Evolutionary conservation across 2,888 invertebrate genomes (phyloP).

Genomic region (Ametastegia equiseti): DNA sequence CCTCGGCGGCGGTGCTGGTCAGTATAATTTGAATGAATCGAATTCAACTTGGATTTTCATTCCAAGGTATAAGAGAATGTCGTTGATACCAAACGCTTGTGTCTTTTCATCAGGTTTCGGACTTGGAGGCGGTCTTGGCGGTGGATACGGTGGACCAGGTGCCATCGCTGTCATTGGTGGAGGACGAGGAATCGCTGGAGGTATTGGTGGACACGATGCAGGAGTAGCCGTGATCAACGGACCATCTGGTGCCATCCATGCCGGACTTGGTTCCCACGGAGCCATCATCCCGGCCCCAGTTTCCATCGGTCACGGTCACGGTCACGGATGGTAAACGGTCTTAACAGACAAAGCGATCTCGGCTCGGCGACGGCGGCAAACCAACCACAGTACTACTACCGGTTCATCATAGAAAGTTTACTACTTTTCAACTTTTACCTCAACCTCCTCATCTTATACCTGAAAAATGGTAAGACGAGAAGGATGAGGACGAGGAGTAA

Average conservation of each 20-base stretch:
- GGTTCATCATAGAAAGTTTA: conserved; percentile 70
- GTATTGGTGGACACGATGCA: conserved; percentile 74
- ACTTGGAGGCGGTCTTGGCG: conserved; percentile 60
- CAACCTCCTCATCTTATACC: conserved; percentile 69
- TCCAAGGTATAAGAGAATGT: too few species aligned
- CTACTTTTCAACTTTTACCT: conserved; percentile 67
- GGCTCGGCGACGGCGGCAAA: conserved; percentile 76
- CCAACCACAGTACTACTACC: conserved; percentile 73
- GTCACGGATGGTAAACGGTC: conserved; percentile 72
- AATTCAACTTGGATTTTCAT: too few species aligned
- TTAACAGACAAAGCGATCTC: conserved; percentile 73
- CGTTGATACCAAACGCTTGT: too few species aligned
- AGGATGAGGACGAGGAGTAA: conserved; percentile 36
- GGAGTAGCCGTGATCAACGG: conserved; percentile 76
- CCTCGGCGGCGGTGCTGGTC: conserved; percentile 51
- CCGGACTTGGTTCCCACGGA: conserved; percentile 75
- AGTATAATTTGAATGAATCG: background rate
- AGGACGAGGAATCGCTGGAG: conserved; percentile 71
- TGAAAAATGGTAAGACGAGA: conserved; percentile 5
- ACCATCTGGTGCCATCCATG: conserved; percentile 75
- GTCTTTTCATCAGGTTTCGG: conserved; percentile 60
- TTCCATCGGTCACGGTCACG: conserved; percentile 61
- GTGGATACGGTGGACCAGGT: conserved; percentile 67
- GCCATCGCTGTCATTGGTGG: conserved; percentile 73
- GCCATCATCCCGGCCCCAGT: conserved; percentile 73